phyloP scores from a whole-genome alignment of 2,797 vertebrate species.

The Scolopax bukidnonensis region DNA sequence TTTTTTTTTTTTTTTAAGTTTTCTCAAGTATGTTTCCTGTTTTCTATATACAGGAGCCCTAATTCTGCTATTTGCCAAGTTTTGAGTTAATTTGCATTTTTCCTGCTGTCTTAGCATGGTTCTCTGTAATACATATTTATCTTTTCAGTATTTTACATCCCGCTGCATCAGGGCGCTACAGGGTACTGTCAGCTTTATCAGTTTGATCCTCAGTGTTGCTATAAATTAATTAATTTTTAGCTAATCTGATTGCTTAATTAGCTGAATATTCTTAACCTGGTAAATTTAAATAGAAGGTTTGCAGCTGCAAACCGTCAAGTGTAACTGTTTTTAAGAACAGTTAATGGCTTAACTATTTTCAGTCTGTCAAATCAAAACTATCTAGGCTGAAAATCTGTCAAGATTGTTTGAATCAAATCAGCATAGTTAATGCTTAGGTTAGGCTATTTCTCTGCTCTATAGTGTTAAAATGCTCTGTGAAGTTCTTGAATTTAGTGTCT shows the following conservation, averaged over 20 bases:
- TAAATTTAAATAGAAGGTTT: background rate
- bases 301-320: background rate
- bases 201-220: background rate
- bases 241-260: background rate
- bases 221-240: background rate
- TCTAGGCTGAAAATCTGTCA: background rate
- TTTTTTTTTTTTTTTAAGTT: background rate
- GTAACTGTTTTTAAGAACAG: background rate
- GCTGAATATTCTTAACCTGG: background rate
- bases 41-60: background rate
- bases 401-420: background rate
- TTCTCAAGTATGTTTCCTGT: background rate
- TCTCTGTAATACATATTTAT: background rate
- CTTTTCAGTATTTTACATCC: background rate
- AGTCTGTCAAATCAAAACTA: background rate
- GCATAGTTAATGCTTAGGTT: background rate
- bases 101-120: background rate
- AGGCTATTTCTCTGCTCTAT: background rate
- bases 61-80: background rate
- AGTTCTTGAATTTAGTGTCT: background rate
- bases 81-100: background rate
- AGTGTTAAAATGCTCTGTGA: background rate
- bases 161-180: background rate
- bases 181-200: background rate
- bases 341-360: background rate